phyloP scores from a whole-genome alignment of 1,140 invertebrate species.

The Venturia canescens region DNA sequence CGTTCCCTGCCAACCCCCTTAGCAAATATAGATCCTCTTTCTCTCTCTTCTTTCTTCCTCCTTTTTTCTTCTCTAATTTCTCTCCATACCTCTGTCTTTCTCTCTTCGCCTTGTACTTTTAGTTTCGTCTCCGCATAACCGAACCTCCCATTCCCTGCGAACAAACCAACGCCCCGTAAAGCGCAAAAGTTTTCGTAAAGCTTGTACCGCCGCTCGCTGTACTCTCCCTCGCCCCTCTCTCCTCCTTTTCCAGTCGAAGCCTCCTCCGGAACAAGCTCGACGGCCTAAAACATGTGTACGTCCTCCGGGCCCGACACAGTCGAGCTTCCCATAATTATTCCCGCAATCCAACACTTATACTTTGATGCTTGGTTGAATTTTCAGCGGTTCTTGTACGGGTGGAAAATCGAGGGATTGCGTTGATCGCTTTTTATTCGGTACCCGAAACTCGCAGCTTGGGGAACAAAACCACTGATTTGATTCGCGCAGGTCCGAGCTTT shows the following conservation, averaged over 20 bases:
- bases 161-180: slow-evolving; percentile 26
- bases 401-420: no score
- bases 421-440: neutral
- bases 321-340: neutral
- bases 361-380: no score
- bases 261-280: neutral
- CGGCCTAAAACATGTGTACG: neutral
- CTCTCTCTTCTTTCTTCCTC: slow-evolving; percentile 15
- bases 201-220: neutral
- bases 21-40: slow-evolving; percentile 16
- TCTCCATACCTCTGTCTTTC: slow-evolving; percentile 36
- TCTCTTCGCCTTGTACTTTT: slow-evolving; percentile 13
- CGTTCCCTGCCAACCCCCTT: slow-evolving; percentile 13
- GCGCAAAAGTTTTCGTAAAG: slow-evolving; percentile 33
- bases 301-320: neutral
- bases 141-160: neutral
- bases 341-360: no score
- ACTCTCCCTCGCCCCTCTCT: neutral
- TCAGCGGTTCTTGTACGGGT: no score
- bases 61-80: slow-evolving; percentile 23
- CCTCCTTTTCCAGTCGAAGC: neutral
- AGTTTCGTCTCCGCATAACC: slow-evolving; percentile 3
- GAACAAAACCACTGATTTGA: no score
- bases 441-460: no score
- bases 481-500: no score